phyloP scores from a whole-genome alignment of 1,140 invertebrate species.

The Chrysopa pallens region DNA sequence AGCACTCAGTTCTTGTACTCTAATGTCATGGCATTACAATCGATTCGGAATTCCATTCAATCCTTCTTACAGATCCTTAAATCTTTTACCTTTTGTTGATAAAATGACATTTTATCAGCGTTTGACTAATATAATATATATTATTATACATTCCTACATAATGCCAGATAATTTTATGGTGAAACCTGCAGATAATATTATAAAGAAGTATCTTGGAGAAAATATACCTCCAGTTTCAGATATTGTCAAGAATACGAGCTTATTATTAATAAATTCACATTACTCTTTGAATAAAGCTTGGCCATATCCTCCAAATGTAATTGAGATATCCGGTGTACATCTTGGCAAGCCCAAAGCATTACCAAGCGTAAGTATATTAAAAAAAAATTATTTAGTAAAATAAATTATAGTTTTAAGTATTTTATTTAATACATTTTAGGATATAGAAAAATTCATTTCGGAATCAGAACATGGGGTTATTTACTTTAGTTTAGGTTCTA shows the following conservation, averaged over 20 bases:
- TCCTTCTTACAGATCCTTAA: constrained; percentile 32
- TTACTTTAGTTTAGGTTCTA: constrained; percentile 35
- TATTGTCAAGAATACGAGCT: constrained; percentile 33
- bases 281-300: constrained; percentile 34
- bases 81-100: constrained; percentile 31
- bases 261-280: constrained; percentile 44
- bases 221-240: constrained; percentile 36
- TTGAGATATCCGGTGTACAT: constrained; percentile 52
- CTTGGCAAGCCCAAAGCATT: constrained; percentile 15
- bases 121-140: constrained; percentile 23
- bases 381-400: no score
- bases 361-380: constrained; percentile 9
- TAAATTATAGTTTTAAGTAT: no score
- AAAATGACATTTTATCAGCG: constrained; percentile 29
- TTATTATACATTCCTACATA: constrained; percentile 18
- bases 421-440: constrained; percentile 15
- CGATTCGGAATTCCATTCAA: constrained; percentile 34
- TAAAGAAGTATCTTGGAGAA: constrained; percentile 30
- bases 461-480: constrained; percentile 30
- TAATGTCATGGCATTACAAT: constrained; percentile 39
- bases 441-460: constrained; percentile 23
- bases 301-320: constrained; percentile 36
- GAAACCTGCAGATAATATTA: constrained; percentile 18
- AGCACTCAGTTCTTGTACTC: constrained; percentile 23
- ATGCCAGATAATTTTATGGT: constrained; percentile 11